Base-by-base conservation (phyloP, 1,140 invertebrate genomes). In the Drosophila neocordata region DNA sequence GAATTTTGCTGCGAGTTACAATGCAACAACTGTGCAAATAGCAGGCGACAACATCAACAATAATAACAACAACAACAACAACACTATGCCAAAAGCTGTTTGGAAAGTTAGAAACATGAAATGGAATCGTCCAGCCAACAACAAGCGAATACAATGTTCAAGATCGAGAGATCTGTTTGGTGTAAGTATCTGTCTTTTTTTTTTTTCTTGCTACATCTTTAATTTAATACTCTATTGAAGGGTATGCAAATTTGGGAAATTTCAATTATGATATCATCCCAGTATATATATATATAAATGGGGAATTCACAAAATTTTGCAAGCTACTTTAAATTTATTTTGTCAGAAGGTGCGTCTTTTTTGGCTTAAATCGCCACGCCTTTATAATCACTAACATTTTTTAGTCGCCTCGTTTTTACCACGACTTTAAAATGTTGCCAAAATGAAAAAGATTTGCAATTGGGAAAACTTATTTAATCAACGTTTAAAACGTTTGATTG, bases 21-120 rank as follows among this genome's bases (percentile, higher is more conserved):
- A 85, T 85, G 82, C 79, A 88, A 69, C 83, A 88, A 88, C 83
- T 88, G 83, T 79, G 79, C 79, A 88, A 88, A 88, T 88, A 88
- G 76, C 78, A 83, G 84, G 69, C 83, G 82, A 87, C 77, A 84
- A 70, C 80, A 58, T 35, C 62, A 34, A 37, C 58, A 66, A 65
- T 67, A 66, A 65, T 67, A 64, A 18, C 65, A 22, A 62, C 55
- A 27, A 53, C 61, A 41, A 74, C 73, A 70, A 56, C 72, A 63
- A 24, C 67, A 24, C 8, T 9, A 48, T 48, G 15, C 68, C 64
- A 66, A 88, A 87, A 87, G 83, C 83, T 87, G 79, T 78, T 88
- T 73, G 83, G 79, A 83, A 87, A 89, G 83, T 87, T 87, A 88
- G 83, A 88, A 79, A 70, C 65, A 70, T 64, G 56, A 65, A 48